Evolutionary conservation across 2,797 vertebrate genomes (phyloP), one percentile per base, ranked within the genome.

Genomic region (Clarias platycephalus): DNA sequence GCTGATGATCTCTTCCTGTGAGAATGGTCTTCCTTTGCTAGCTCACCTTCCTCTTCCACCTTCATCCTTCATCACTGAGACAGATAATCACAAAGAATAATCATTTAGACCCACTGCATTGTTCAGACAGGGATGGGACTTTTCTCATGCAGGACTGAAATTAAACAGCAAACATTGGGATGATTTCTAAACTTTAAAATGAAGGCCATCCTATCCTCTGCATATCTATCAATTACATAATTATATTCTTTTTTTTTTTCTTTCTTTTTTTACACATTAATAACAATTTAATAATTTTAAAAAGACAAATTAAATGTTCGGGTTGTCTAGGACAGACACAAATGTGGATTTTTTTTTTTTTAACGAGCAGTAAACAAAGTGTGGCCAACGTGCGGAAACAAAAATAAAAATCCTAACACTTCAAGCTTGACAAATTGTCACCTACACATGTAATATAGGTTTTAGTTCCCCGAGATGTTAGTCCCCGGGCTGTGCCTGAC

Each of bases 21-120:
- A 22, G 53, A 55, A 12, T 80, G 58, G 79, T n/a, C 57, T 80
- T 57, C 24, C 44, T 37, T 55, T 57, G 34, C 68, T 63, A 28
- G 75, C 7, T 84, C 76, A 4, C 78, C 76, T 34, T 63, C 67
- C n/a, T 88, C 64, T 24, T 75, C 82, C 12, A 68, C 72, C 18
- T 86, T 83, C 66, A 83, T 63, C 81, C 26, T 90, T 90, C 87
- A 89, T 89, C 66, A 26, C 83, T 9, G 40, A 64, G 12, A 8
- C 34, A 37, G 34, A 37, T 16, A 68, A 20, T 22, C 4, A 67
- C 5, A 70, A 12, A 40, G 7, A 60, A 40, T 1, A 13, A 60
- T 34, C 3, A n/a, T 62, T 78, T 1, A 78, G 22, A 78, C 58
- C 1, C 2, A 53, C 40, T 26, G 20, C 2, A 75, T 18, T 1